phyloP scores from a whole-genome alignment of 1,140 invertebrate genomes.

The Metaphire vulgaris region DNA sequence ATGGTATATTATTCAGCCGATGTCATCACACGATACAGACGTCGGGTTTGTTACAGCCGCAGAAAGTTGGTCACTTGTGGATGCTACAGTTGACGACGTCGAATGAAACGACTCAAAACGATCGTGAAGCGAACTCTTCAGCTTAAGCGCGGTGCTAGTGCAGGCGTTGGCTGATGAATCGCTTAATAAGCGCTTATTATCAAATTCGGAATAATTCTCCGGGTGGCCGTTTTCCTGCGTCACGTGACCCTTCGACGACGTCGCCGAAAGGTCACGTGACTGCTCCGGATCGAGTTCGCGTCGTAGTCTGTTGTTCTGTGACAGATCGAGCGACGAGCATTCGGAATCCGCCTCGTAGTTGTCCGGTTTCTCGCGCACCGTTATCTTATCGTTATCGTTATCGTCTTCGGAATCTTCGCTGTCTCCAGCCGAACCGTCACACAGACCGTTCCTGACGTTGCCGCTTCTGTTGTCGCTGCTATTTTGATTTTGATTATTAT shows the following conservation, averaged over 20 bases:
- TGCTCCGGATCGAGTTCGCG: no score
- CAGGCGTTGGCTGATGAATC: neutral
- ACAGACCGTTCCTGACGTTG: neutral
- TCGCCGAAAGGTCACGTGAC: no score
- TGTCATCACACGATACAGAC: no score
- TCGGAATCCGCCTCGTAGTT: neutral
- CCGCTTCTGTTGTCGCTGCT: neutral
- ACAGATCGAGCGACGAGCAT: neutral
- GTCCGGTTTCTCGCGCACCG: neutral
- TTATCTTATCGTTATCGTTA: neutral
- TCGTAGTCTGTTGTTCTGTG: no score
- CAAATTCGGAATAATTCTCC: neutral
- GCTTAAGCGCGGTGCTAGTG: neutral
- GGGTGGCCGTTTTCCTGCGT: neutral
- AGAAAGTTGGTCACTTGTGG: neutral
- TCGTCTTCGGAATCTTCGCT: neutral
- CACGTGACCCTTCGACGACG: neutral
- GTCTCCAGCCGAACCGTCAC: neutral
- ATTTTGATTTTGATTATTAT: no score
- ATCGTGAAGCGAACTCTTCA: neutral
- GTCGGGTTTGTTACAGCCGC: neutral
- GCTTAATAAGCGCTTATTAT: neutral
- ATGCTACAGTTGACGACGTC: no score
- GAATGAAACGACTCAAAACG: neutral
- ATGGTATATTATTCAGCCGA: no score